Base-by-base conservation (phyloP, 2,888 invertebrate species). In the Chesias legatella region DNA sequence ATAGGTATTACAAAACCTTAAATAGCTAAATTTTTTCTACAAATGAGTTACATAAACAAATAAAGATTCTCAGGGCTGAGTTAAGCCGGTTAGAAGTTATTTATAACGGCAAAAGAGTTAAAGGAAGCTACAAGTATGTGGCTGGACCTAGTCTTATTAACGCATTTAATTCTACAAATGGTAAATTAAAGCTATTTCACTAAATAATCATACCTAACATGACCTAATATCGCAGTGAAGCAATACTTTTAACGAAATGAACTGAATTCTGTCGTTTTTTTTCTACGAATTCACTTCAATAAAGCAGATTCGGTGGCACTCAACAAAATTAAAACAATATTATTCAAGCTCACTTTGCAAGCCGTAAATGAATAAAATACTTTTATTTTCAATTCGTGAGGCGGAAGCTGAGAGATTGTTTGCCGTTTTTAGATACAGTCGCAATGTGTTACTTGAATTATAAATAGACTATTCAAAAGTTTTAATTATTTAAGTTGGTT, bases 261-360 rank as follows among this genome's bases (percentile, higher is more conserved):
- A 47, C 27, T 29, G 11, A 43, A 29, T 32, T 25, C 31, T 37
- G 39, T 41, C 46, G 36, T 44, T 53, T 51, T 33, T n/a, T 48
- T 47, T 45, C 38, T 42, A 35, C 36, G 39, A 38, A 43, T 49
- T 45, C 40, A 32, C n/a, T n/a, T n/a, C 43, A 40, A 50, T 49
- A 49, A 47, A 48, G 29, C 46, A 44, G 43, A 51, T 54, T 46
- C 45, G 37, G 34, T 28, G 49, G 43, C 54, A 54, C 54, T 54
- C 51, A 51, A 43, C 34, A 8, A 51, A 51, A 54, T 54, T 54
- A 54, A 51, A 48, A 51, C 54, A 54, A 51, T 51, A 51, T 46
- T 49, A 53, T 47, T 29, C 42, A 44, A 41, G 33, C 35, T 26
- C 8, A 22, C 22, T 38, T 41, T 26, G 41, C 44, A 32, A 38